phyloP scores from a whole-genome alignment of 2,888 invertebrate species.

The Heteromurus nitidus region DNA sequence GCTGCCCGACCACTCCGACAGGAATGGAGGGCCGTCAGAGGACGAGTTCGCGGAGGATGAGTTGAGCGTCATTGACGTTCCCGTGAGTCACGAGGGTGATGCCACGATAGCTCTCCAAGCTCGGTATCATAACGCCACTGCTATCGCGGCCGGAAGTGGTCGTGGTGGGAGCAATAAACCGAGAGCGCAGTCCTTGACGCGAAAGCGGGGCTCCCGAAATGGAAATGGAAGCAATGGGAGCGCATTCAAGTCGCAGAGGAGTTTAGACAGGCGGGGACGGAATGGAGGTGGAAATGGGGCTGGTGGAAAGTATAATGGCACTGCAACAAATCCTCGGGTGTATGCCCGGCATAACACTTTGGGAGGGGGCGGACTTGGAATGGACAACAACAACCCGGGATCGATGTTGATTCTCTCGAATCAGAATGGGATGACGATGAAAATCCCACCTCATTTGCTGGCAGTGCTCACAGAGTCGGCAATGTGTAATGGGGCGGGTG shows the following conservation, averaged over 20 bases:
- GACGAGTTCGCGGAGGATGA: constrained; percentile 74
- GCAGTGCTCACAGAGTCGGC: constrained; percentile 73
- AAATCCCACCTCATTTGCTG: constrained; percentile 73
- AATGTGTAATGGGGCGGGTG: constrained; percentile 70
- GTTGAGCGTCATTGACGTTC: constrained; percentile 73
- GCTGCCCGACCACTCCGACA: constrained; percentile 71
- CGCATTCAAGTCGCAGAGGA: constrained; percentile 70
- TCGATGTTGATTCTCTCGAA: constrained; percentile 72
- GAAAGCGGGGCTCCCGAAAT: constrained; percentile 67
- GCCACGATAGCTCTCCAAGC: constrained; percentile 59
- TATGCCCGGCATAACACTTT: constrained; percentile 48
- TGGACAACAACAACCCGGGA: constrained; percentile 69
- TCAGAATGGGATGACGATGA: constrained; percentile 74
- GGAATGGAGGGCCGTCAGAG: constrained; percentile 72
- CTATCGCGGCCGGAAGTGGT: constrained; percentile 32
- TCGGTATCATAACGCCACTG: constrained; percentile 68
- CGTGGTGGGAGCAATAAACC: constrained; percentile 60
- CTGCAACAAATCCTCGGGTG: constrained; percentile 72
- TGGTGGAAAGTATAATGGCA: constrained; percentile 64
- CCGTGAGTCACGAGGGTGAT: constrained; percentile 70
- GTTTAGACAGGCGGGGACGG: constrained; percentile 71
- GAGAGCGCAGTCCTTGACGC: constrained; percentile 69
- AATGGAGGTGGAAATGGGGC: constrained; percentile 48
- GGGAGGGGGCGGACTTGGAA: constrained; percentile 57
- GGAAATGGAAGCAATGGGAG: constrained; percentile 48